A percentile compares a stretch with the other conserved stretches of the same genome.
Evolutionary conservation across 64 coral and sea anemone genomes (phyloP).

Genomic region (Pachyseris speciosa): DNA sequence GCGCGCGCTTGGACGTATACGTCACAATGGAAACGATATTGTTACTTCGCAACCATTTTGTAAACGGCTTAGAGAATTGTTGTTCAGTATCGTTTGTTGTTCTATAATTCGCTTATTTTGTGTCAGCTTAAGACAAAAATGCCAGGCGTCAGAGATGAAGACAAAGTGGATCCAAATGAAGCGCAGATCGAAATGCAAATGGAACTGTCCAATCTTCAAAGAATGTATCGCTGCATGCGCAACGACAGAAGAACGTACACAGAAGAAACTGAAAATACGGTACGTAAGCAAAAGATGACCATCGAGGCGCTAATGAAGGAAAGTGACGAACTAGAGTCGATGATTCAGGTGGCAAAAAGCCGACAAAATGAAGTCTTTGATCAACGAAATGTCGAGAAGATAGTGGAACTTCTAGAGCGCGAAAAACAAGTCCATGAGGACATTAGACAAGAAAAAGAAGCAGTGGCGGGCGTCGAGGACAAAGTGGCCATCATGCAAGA

Average conservation of each 20-base stretch:
- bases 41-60: constrained; percentile 28
- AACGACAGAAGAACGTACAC: constrained; percentile 92
- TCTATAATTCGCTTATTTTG: background rate
- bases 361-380: constrained; percentile 77
- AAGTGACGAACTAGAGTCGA: constrained; percentile 61
- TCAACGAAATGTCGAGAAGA: constrained; percentile 64
- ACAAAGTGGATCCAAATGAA: constrained; percentile 84
- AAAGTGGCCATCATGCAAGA: constrained; percentile 56
- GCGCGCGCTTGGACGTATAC: background rate
- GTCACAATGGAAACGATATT: background rate
- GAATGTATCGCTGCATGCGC: constrained; percentile 87
- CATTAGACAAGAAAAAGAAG: constrained; percentile 54
- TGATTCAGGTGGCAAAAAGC: constrained; percentile 66
- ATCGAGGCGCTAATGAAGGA: constrained; percentile 82
- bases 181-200: constrained; percentile 85
- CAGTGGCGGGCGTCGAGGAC: constrained; percentile 31
- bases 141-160: constrained; percentile 74
- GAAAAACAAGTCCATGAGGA: constrained; percentile 71
- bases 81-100: background rate
- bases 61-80: background rate
- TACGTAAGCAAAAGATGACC: constrained; percentile 77
- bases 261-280: constrained; percentile 85
- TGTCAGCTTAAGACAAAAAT: background rate
- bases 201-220: constrained; percentile 76
- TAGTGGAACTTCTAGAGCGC: constrained; percentile 70